Percentiles rank a stretch among this genome's conserved stretches.
These are phyloP conservation scores for Sebastes reedi DNA, from an alignment of 2,797 vertebrate species.

Conservation along the genomic window DNA sequence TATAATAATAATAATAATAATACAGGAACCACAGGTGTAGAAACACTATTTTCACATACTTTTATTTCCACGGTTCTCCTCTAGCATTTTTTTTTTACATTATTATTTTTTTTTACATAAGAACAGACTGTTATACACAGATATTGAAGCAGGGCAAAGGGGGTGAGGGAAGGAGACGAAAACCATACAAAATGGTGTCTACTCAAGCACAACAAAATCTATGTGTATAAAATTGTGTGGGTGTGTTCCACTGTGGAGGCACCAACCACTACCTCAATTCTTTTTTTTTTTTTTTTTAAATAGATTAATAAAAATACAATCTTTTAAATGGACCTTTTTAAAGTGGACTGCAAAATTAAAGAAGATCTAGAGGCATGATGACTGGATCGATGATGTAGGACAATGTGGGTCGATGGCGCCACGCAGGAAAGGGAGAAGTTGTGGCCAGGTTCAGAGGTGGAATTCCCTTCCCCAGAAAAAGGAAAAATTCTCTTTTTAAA, in stretches of 20 bases:
- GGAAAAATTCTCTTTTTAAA: slow-evolving; percentile 48
- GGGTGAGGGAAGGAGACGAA: slow-evolving; percentile 70
- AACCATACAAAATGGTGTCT: slow-evolving; percentile 96
- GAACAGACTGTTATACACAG: slow-evolving; percentile 99
- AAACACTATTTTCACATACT: slow-evolving; percentile 97
- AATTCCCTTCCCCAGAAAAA: slow-evolving; percentile 54
- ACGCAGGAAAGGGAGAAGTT: slow-evolving; percentile 72
- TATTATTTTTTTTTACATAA: slow-evolving; percentile 95
- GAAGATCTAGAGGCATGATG: slow-evolving; percentile 87
- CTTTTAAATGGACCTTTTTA: slow-evolving; percentile 93
- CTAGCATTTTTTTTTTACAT: slow-evolving; percentile 89
- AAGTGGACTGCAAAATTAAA: slow-evolving; percentile 89
- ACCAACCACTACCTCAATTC: slow-evolving; percentile 85
- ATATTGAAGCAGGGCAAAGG: slow-evolving; percentile 84
- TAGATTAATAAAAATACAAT: slow-evolving; percentile 99
- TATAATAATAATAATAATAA: background rate
- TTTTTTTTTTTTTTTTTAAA: slow-evolving; percentile 88
- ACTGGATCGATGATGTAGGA: slow-evolving; percentile 82
- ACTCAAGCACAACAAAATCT: slow-evolving; percentile 98
- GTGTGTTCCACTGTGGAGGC: slow-evolving; percentile 85
- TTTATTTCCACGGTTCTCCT: slow-evolving; percentile 99
- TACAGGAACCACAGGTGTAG: slow-evolving; percentile 78
- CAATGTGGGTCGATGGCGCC: slow-evolving; percentile 83
- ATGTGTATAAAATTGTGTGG: slow-evolving; percentile 96
- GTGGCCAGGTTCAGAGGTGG: slow-evolving; percentile 81